Base-by-base conservation (phyloP, 1,140 invertebrate species). In the Sesamia nonagrioides region DNA sequence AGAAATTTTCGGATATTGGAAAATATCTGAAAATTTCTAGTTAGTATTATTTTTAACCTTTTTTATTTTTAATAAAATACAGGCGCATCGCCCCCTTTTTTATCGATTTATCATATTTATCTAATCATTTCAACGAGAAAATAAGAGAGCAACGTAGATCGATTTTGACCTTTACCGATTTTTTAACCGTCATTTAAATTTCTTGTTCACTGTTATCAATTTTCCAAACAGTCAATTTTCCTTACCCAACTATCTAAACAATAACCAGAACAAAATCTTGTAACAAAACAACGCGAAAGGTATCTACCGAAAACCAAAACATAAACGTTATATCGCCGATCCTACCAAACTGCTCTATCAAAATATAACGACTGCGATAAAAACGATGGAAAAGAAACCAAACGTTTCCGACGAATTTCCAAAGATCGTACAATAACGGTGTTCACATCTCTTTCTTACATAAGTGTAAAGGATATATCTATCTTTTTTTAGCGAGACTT, bases 351-450 rank as follows among this genome's bases (percentile, higher is more conserved):
- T 84, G 92, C 90, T 91, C 91, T 92, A 94, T 95, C 91, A 95
- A 95, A 94, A 94, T 92, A 92, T 95, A 95, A 94, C 93, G 93
- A 89, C 89, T 78, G 78, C 90, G 90, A 95, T 94, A 93, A 94
- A 93, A 93, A 89, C 92, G 91, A 92, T 93, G 89, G 91, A 91
- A 88, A 94, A 94, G 93, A 94, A 94, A 94, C 92, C 91, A 93
- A 94, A 90, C 88, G 88, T 86, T 89, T 89, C 87, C 86, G 83
- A 86, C 87, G 88, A 93, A 92, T 93, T 94, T 93, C 88, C 88
- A 92, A 93, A 94, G 91, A 93, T 92, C 88, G 87, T 89, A 89
- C 87, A 92, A 91, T 91, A 89, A 90, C 84, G 63, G 81, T 81
- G 76, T 76, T 66, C 81, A 63, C 82, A 77, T 93, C 89, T 83